A percentile compares a stretch with the other conserved stretches of the same genome.
Conservation (phyloP, 2,888 invertebrate genomes). For the Ceratothoa steindachneri region DNA sequence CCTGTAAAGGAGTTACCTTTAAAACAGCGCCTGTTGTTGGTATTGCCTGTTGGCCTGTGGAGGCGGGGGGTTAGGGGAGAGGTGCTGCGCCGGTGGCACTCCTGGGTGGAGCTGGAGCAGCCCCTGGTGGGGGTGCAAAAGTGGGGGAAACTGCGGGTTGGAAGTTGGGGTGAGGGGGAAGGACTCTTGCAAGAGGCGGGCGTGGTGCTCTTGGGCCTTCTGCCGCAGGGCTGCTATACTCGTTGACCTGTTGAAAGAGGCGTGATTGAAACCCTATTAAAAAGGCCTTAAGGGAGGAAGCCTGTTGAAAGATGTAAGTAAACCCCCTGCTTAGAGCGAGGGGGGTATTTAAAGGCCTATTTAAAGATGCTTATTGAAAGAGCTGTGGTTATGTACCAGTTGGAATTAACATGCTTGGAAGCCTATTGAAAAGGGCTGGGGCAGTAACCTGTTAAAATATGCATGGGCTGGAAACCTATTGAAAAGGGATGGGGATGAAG, state of each 20-base stretch:
- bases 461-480: too few relatives aligned
- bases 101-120: not conserved
- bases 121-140: not conserved
- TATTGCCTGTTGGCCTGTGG: not conserved
- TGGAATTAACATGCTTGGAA: too few relatives aligned
- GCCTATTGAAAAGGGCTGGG: too few relatives aligned
- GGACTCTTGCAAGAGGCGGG: constrained; percentile 24
- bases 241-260: constrained; percentile 71
- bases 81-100: not conserved
- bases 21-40: not conserved
- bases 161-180: not conserved
- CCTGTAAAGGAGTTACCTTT: too few relatives aligned
- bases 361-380: too few relatives aligned
- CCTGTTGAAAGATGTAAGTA: too few relatives aligned
- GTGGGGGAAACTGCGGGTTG: not conserved
- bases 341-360: too few relatives aligned
- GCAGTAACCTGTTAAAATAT: too few relatives aligned
- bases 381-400: too few relatives aligned
- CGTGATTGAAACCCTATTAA: too few relatives aligned
- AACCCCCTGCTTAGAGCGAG: not conserved
- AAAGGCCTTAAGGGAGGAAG: too few relatives aligned
- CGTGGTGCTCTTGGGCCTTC: constrained; percentile 82
- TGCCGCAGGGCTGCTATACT: constrained; percentile 90
- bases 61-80: not conserved
- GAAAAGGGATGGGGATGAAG: too few relatives aligned